Base-by-base conservation (phyloP, 2,797 vertebrate genomes). In the Cryptoblepharus egeriae region DNA sequence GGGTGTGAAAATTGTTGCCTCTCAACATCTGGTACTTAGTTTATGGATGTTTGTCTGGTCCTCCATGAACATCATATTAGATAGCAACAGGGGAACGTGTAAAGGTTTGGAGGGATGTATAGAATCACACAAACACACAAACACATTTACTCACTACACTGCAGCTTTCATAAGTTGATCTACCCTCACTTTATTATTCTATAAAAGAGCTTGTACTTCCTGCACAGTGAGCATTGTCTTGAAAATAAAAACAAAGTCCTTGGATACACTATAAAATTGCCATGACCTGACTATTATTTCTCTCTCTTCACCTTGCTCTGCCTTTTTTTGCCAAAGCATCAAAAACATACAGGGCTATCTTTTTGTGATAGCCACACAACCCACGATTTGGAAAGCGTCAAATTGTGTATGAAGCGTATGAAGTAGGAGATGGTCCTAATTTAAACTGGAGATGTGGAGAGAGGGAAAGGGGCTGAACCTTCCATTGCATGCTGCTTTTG, bases 1-100 rank as follows among this genome's bases (percentile, higher is more conserved):
- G 58, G 15, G 72, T 88, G 88, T 89, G 87, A 24, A 92, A 91
- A 87, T 80, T 89, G 83, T 80, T 82, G 84, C 87, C 90, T 91
- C 90, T 90, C 89, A 93, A 92, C 89, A 94, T 93, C 88, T 92
- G 91, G 91, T 92, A 87, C 88, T 78, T 88, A 83, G 85, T 91
- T 88, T 89, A 83, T 87, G 85, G 89, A 65, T 71, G 35, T 70
- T 22, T 86, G 70, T 74, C 78, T 88, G 87, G 80, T 78, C 89
- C 82, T 80, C 88, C 63, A 39, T 84, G 89, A 85, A 86, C 82
- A 71, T 81, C 67, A 80, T 32, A 87, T 52, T 18, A 77, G 69
- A 61, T 12, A 70, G 35, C 77, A 89, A 37, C 75, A 86, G 84
- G 88, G 83, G 80, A 92, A 91, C 28, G 92, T 89, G 83, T 92